Evolutionary conservation across 2,797 vertebrate genomes (phyloP), one percentile per base, ranked within the genome.

Genomic region (Emydoidea blandingii): DNA sequence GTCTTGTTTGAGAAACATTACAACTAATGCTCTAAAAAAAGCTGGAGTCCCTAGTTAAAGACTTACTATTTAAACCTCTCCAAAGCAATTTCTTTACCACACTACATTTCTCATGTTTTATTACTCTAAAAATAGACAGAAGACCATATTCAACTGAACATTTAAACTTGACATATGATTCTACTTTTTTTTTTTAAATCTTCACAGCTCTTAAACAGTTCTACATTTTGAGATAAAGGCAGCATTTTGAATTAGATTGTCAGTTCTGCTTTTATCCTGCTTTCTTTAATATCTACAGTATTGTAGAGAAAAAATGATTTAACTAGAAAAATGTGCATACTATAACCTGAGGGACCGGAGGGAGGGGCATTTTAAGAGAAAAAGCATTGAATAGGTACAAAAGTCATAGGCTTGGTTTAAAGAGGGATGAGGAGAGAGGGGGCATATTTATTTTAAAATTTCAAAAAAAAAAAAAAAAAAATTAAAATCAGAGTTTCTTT

Each of bases 11-110:
- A 18, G 88, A 81, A 2, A 4, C 31, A n/a, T 80, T 27, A 5
- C 14, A 19, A 10, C 0, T 41, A 49, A 11, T 12, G 41, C 6
- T 62, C 34, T 34, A 88, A 82, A 4, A 1, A 23, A 1, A 23
- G 44, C 41, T 56, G 19, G 2, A 34, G 31, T 76, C 79, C 72
- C 23, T 47, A 68, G 50, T 0, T 0, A 44, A 15, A 19, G 14
- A 31, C 15, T 37, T 56, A 50, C n/a, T 41, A 50, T 57, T 86
- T 79, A 29, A 0, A 29, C 44, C 27, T 54, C 54, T 14, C 19
- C 47, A 1, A 0, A n/a, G 37, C 31, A n/a, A 54, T 21, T 34
- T 68, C 65, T 74, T 59, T 81, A 83, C n/a, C 52, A 34, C 34
- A 1, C 49, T 84, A 37, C 14, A n/a, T 34, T 19, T 47, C 8